Evolutionary conservation across 2,797 vertebrate species (phyloP).

Genomic region (Oreochromis grahami): DNA sequence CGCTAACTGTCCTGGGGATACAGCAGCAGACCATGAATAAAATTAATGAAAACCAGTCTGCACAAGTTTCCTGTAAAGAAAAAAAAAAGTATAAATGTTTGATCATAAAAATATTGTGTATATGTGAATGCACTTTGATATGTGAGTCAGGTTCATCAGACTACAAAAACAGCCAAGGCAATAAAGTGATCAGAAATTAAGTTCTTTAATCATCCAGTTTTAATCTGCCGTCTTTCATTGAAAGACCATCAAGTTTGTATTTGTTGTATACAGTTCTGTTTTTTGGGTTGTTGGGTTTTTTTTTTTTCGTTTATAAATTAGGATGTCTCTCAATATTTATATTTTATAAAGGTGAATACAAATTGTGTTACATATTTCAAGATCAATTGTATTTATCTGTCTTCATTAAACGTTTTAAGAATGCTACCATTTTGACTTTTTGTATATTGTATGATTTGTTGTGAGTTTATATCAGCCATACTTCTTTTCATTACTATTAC

Average conservation of each 20-base stretch:
- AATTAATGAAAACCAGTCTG: neutral
- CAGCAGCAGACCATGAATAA: conserved; percentile 87
- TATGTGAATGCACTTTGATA: neutral
- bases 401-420: conserved; percentile 25
- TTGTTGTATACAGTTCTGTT: neutral
- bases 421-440: neutral
- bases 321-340: neutral
- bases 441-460: neutral
- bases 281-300: accelerated
- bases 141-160: neutral
- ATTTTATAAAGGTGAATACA: neutral
- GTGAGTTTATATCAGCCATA: neutral
- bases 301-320: neutral
- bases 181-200: neutral
- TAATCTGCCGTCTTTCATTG: neutral
- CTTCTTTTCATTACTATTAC: neutral
- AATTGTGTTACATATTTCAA: neutral
- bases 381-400: neutral
- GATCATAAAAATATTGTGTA: neutral
- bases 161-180: neutral
- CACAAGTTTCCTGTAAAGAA: neutral
- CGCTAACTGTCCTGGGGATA: conserved; percentile 89
- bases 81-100: neutral
- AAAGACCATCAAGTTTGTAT: neutral
- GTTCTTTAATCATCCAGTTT: neutral